A percentile compares a stretch with the other conserved stretches of the same genome.
These are phyloP conservation scores for Dipodomys spectabilis DNA, from an alignment of 2,113 vertebrate species.

Conservation along the genomic window DNA sequence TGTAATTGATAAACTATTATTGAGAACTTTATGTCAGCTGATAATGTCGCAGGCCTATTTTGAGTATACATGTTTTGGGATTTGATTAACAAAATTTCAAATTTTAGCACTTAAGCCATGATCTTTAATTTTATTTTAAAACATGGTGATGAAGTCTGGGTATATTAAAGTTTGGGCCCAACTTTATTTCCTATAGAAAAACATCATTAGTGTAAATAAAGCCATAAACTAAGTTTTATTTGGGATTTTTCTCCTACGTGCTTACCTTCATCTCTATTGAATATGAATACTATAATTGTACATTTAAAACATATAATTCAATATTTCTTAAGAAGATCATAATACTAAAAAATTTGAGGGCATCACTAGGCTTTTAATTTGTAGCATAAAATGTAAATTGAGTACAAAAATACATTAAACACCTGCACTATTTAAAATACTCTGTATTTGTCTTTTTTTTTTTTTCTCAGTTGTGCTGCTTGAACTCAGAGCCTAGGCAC, in stretches of 20 bases:
- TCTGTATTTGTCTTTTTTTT: background rate
- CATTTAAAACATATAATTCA: conserved; percentile 5
- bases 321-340: background rate
- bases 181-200: background rate
- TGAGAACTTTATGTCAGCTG: background rate
- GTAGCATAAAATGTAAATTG: background rate
- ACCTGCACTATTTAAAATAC: background rate
- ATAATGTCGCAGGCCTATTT: background rate
- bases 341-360: background rate
- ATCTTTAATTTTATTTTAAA: conserved; percentile 12
- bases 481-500: no score
- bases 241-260: background rate
- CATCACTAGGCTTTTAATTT: background rate
- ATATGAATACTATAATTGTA: background rate
- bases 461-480: no score
- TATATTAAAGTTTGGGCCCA: background rate
- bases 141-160: background rate
- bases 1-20: background rate
- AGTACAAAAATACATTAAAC: background rate
- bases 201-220: background rate
- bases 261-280: background rate
- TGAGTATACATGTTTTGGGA: background rate
- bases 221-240: background rate
- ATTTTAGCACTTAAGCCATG: conserved; percentile 5
- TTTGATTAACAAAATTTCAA: background rate